Evolutionary conservation across 2,113 vertebrate genomes (phyloP).

Genomic region (Coryphaenoides rupestris): DNA sequence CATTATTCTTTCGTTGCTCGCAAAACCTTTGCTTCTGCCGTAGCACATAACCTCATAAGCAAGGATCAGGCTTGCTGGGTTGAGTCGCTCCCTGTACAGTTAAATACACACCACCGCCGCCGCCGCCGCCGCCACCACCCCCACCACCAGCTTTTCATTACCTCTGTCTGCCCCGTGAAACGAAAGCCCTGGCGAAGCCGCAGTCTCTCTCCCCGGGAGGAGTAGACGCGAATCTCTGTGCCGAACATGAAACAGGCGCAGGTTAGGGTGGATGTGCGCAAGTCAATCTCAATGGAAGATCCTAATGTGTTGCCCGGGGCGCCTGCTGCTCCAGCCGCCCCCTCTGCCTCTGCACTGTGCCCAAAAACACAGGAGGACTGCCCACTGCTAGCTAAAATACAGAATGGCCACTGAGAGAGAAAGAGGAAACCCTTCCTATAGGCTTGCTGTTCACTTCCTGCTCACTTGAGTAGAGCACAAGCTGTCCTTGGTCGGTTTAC

Average conservation of each 20-base stretch:
- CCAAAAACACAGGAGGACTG: not conserved
- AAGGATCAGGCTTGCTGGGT: slow-evolving; percentile 25
- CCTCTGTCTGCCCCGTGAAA: slow-evolving; percentile 9
- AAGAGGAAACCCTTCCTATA: not conserved
- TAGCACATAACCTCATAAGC: slow-evolving; percentile 10
- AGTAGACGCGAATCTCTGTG: slow-evolving; percentile 1
- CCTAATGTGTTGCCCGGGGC: slow-evolving; percentile 13
- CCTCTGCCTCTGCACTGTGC: not conserved
- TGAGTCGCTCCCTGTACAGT: slow-evolving; percentile 40
- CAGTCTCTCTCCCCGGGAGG: slow-evolving; percentile 26
- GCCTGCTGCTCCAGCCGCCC: slow-evolving; percentile 1
- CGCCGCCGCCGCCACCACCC: slow-evolving; percentile 2
- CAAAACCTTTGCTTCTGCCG: slow-evolving; percentile 5
- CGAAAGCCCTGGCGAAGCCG: slow-evolving; percentile 40
- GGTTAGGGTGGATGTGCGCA: slow-evolving; percentile 25
- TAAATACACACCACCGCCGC: slow-evolving; percentile 19
- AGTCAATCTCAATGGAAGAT: slow-evolving; percentile 17
- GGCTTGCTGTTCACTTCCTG: not conserved
- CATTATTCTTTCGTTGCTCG: slow-evolving; percentile 18
- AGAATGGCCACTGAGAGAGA: no score
- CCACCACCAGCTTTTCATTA: slow-evolving; percentile 7
- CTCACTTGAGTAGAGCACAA: no score
- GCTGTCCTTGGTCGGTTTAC: no score
- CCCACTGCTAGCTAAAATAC: not conserved
- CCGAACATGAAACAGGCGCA: slow-evolving; percentile 19